Evolutionary conservation across 2,888 invertebrate species (phyloP).

Genomic region (Epinotia brunnichana): DNA sequence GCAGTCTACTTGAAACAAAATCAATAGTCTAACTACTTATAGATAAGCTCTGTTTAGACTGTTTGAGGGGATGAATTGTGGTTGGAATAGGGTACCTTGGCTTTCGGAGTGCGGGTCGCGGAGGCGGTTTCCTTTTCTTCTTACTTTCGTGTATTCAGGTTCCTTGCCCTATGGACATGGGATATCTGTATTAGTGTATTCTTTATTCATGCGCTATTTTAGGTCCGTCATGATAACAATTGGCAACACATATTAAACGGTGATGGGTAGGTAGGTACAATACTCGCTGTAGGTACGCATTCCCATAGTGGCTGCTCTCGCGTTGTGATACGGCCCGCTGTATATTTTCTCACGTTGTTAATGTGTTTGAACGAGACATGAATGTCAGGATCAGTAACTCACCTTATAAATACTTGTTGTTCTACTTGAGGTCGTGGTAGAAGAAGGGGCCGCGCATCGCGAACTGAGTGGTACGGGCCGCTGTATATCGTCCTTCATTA

Average conservation of each 20-base stretch:
- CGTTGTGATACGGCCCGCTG: neutral
- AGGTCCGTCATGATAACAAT: neutral
- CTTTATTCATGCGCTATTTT: neutral
- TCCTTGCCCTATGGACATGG: conserved; percentile 86
- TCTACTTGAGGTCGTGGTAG: no score
- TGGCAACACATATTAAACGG: neutral
- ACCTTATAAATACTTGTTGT: no score
- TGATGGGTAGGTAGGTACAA: no score
- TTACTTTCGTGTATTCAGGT: conserved; percentile 92
- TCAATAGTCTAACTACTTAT: conserved; percentile 77
- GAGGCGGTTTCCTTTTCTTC: conserved; percentile 91
- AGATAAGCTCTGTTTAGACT: conserved; percentile 66
- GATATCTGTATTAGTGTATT: neutral
- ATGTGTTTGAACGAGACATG: no score
- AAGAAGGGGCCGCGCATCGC: no score
- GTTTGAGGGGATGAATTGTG: conserved; percentile 37
- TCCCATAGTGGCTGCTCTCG: neutral
- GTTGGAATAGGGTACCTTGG: conserved; percentile 85
- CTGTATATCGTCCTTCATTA: neutral
- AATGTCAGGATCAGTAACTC: no score
- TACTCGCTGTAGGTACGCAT: neutral
- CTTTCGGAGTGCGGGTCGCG: conserved; percentile 92
- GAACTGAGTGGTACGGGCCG: no score
- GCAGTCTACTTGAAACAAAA: conserved; percentile 80
- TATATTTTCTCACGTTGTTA: no score